Conservation (phyloP, 1,140 invertebrate species). For the Drosophila repleta region DNA sequence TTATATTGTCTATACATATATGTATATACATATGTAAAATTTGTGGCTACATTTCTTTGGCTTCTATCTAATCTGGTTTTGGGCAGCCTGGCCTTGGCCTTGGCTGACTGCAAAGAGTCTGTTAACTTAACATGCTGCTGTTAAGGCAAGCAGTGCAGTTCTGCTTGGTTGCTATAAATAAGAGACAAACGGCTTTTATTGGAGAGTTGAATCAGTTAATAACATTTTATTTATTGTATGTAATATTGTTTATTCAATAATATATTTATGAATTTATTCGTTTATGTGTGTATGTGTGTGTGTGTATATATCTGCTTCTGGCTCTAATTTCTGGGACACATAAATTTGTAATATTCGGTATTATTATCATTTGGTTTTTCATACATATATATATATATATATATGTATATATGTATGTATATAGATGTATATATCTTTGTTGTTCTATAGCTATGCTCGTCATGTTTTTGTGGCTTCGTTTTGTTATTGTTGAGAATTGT, state of each 20-base stretch:
- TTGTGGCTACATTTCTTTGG: neutral
- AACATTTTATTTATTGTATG: constrained; percentile 8
- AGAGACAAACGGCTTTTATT: too few species aligned
- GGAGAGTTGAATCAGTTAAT: neutral
- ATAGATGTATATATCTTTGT: constrained; percentile 7
- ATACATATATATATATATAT: constrained; percentile 18
- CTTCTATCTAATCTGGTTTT: constrained; percentile 30
- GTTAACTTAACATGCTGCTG: neutral
- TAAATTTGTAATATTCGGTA: constrained; percentile 64
- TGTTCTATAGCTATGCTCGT: constrained; percentile 55
- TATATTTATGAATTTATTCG: constrained; percentile 34
- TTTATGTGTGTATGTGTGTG: constrained; percentile 19
- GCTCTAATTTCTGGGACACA: constrained; percentile 54
- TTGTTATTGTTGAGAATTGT: constrained; percentile 39
- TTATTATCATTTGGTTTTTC: constrained; percentile 56
- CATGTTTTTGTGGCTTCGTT: constrained; percentile 42
- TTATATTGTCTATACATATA: neutral
- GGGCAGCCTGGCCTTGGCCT: neutral
- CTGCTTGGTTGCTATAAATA: too few species aligned
- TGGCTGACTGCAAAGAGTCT: constrained; percentile 8
- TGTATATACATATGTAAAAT: neutral
- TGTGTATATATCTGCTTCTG: constrained; percentile 19
- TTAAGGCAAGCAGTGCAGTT: too few species aligned
- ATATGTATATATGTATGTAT: constrained; percentile 14
- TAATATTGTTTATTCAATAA: constrained; percentile 52